A percentile compares a stretch with the other conserved stretches of the same genome.
These are phyloP conservation scores for Eubasilissa splendida DNA, from an alignment of 2,888 invertebrate species.

Conservation along the genomic window DNA sequence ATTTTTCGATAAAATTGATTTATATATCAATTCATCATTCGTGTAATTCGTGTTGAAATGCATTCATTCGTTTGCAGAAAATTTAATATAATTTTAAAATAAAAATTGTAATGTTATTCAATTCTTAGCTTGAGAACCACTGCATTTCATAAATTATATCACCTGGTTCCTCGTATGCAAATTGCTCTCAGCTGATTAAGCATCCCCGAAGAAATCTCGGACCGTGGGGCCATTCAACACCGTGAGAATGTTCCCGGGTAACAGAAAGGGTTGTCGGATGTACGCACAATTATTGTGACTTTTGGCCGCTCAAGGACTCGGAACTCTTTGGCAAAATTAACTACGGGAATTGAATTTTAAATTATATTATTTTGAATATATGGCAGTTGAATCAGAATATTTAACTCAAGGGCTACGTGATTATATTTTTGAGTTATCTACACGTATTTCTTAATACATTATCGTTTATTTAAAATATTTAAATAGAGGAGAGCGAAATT, in stretches of 20 bases:
- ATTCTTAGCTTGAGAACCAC: neutral
- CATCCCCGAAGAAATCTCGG: constrained; percentile 6
- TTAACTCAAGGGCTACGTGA: neutral
- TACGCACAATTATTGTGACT: constrained; percentile 19
- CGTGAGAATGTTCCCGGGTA: constrained; percentile 31
- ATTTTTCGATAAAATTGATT: no score
- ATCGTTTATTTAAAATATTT: no score
- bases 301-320: constrained; percentile 14
- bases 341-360: constrained; percentile 21
- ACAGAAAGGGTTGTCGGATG: constrained; percentile 36
- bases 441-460: no score
- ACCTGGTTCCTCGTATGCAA: constrained; percentile 50
- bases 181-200: constrained; percentile 49
- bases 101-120: no score
- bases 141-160: constrained; percentile 25
- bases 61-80: no score
- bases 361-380: constrained; percentile 6
- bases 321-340: constrained; percentile 6
- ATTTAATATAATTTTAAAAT: no score
- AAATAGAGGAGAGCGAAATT: no score
- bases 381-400: constrained; percentile 13
- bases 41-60: no score
- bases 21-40: no score
- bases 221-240: neutral
- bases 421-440: neutral